Evolutionary conservation across 2,113 vertebrate genomes (phyloP).

Genomic region (Struthidea cinerea): DNA sequence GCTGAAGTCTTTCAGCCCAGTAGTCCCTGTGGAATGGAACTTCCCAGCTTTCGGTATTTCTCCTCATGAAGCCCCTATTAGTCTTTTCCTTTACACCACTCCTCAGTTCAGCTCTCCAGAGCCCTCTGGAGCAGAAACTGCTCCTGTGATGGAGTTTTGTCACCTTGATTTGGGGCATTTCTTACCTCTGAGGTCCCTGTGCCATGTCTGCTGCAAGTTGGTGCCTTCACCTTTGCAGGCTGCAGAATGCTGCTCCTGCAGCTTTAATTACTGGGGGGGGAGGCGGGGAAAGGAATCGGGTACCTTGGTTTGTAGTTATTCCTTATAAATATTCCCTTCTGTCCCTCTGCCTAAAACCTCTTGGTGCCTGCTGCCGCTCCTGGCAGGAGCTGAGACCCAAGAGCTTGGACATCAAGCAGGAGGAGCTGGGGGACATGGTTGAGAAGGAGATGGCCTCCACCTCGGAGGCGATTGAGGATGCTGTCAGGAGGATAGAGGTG

Average conservation of each 20-base stretch:
- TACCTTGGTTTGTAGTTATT: neutral
- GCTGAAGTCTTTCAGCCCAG: neutral
- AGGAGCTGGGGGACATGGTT: constrained; percentile 93
- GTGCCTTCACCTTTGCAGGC: neutral
- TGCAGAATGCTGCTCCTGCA: neutral
- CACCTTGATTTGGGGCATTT: neutral
- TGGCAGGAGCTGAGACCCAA: constrained; percentile 88
- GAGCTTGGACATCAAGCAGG: constrained; percentile 87
- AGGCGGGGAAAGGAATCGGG: fast-evolving
- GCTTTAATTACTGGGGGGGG: neutral
- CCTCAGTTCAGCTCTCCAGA: neutral
- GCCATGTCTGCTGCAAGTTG: neutral
- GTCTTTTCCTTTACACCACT: neutral
- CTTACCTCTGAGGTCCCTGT: neutral
- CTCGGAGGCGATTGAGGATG: constrained; percentile 89
- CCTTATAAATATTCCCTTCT: neutral
- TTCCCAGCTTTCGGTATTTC: neutral
- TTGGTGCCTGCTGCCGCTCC: neutral
- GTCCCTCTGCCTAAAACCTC: neutral
- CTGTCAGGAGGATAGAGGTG: constrained; percentile 91
- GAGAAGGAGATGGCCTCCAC: constrained; percentile 98
- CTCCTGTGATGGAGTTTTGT: neutral
- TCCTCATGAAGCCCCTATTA: fast-evolving
- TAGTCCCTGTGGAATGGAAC: neutral
- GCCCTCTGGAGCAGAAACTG: neutral